Evolutionary conservation across 2,113 vertebrate species (phyloP).

Genomic region (Puntigrus tetrazona): DNA sequence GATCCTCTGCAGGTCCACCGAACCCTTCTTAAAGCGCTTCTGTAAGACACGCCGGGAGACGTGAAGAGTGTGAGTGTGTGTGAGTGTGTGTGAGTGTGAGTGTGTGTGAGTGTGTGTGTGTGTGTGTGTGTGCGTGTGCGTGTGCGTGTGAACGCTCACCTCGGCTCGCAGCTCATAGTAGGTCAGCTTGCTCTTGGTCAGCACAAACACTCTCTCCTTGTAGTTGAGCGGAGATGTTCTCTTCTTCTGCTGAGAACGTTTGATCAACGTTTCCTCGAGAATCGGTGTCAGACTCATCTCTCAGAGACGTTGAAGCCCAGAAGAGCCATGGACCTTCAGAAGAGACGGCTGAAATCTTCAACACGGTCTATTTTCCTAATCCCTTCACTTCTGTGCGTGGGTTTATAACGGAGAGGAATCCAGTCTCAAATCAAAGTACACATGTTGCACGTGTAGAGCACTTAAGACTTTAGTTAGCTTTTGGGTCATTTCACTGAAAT

Average conservation of each 20-base stretch:
- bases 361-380: not conserved
- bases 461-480: too few relatives aligned
- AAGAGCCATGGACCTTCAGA: conserved; percentile 51
- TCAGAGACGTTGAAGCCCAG: conserved; percentile 66
- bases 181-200: conserved; percentile 82
- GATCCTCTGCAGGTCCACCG: conserved; percentile 86
- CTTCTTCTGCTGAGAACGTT: conserved; percentile 94
- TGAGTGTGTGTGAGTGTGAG: too few relatives aligned
- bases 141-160: too few relatives aligned
- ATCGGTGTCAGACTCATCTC: conserved; percentile 86
- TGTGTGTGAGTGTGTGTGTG: too few relatives aligned
- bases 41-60: conserved; percentile 53
- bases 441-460: too few relatives aligned
- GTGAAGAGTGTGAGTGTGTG: too few relatives aligned
- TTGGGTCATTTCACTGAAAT: too few relatives aligned
- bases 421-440: too few relatives aligned
- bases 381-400: too few relatives aligned
- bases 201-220: conserved; percentile 90
- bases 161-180: conserved; percentile 89
- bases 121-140: too few relatives aligned
- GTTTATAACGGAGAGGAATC: too few relatives aligned
- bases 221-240: conserved; percentile 92
- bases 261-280: conserved; percentile 89
- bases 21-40: conserved; percentile 88
- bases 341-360: not conserved